These are phyloP conservation scores for Eciton burchellii DNA, from an alignment of 1,140 invertebrate species.

Conservation along the genomic window DNA sequence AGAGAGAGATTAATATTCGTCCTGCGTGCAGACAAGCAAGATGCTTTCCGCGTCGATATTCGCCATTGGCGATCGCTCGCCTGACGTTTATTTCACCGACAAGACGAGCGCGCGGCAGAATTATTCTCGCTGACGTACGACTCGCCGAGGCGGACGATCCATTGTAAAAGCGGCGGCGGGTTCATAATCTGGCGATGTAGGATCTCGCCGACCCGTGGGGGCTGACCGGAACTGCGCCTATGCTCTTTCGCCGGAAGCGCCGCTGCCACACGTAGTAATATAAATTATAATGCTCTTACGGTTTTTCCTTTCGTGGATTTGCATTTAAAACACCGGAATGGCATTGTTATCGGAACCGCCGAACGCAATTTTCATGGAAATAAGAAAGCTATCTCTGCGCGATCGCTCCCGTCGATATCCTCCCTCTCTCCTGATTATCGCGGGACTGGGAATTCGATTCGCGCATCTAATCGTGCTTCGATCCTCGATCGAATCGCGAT, in stretches of 20 bases:
- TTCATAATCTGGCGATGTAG: slow-evolving; percentile 85
- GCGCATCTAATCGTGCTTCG: slow-evolving; percentile 70
- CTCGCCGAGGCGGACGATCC: slow-evolving; percentile 80
- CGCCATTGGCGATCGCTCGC: slow-evolving; percentile 27
- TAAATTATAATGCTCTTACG: slow-evolving; percentile 85
- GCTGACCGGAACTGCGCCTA: slow-evolving; percentile 85
- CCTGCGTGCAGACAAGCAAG: background rate
- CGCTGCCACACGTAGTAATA: slow-evolving; percentile 85
- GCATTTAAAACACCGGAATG: slow-evolving; percentile 82
- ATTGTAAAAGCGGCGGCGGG: slow-evolving; percentile 82
- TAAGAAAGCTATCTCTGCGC: slow-evolving; percentile 68
- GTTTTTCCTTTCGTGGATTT: slow-evolving; percentile 84
- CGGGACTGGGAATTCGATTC: slow-evolving; percentile 40
- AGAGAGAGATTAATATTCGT: slow-evolving; percentile 19
- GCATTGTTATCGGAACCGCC: slow-evolving; percentile 79
- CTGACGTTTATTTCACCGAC: slow-evolving; percentile 41
- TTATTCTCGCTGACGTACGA: slow-evolving; percentile 82
- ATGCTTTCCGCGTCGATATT: background rate
- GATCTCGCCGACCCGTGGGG: slow-evolving; percentile 81
- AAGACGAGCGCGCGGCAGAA: slow-evolving; percentile 65
- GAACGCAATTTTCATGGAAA: slow-evolving; percentile 80
- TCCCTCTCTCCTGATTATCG: background rate
- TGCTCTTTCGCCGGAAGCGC: slow-evolving; percentile 84
- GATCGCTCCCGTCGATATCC: slow-evolving; percentile 8
- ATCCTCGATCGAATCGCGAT: slow-evolving; percentile 66